phyloP scores from a whole-genome alignment of 1,140 invertebrate genomes.

The Phthorimaea operculella region DNA sequence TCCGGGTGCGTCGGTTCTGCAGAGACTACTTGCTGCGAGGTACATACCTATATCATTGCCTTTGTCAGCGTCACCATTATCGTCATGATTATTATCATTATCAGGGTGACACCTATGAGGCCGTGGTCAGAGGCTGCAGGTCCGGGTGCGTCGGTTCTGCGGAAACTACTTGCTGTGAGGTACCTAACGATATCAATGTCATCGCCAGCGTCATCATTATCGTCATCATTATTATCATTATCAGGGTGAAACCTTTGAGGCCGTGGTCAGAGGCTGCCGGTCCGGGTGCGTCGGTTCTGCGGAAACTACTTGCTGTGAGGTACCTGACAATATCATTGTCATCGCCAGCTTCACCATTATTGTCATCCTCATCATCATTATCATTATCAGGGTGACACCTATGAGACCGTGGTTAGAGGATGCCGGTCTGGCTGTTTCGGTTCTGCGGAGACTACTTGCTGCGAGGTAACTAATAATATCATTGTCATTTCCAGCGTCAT shows the following conservation, averaged over 20 bases:
- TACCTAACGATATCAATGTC: no score
- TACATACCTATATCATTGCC: no score
- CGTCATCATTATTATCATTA: no score
- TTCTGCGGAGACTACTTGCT: slow-evolving; percentile 46
- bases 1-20: slow-evolving; percentile 41
- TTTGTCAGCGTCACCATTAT: no score
- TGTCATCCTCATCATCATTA: no score
- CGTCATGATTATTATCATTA: no score
- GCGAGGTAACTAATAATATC: slow-evolving; percentile 39
- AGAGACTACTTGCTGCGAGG: slow-evolving; percentile 53
- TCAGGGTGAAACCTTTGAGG: slow-evolving; percentile 32
- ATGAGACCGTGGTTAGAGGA: slow-evolving; percentile 45
- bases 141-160: slow-evolving; percentile 41
- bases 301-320: slow-evolving; percentile 53
- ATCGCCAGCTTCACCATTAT: no score
- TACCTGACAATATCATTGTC: no score
- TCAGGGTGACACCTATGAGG: slow-evolving; percentile 32
- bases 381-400: slow-evolving; percentile 26
- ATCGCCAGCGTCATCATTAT: no score
- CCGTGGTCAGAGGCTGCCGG: slow-evolving; percentile 45
- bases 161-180: slow-evolving; percentile 53
- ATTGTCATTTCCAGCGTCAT: no score
- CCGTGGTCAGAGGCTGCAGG: slow-evolving; percentile 45
- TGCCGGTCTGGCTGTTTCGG: slow-evolving; percentile 45
- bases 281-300: slow-evolving; percentile 41